A percentile compares a stretch with the other conserved stretches of the same genome.
Evolutionary conservation across 2,113 vertebrate species (phyloP).

Genomic region (Peromyscus leucopus): DNA sequence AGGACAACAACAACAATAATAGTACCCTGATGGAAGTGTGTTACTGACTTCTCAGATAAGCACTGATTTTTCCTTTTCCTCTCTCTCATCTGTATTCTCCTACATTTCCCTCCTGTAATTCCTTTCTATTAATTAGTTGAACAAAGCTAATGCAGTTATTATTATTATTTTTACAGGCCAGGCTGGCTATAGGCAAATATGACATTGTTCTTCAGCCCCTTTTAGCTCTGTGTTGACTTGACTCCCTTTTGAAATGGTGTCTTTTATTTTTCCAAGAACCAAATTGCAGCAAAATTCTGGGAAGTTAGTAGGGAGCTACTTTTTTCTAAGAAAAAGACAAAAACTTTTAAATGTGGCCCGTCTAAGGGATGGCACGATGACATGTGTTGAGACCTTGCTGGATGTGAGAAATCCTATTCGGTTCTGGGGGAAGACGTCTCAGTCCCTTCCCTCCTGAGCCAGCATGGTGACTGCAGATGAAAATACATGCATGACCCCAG

Average conservation of each 20-base stretch:
- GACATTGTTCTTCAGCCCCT: not conserved
- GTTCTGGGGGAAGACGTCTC: not conserved
- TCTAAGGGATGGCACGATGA: not conserved
- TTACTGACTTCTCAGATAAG: not conserved
- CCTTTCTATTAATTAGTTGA: not conserved
- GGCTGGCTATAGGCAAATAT: not conserved
- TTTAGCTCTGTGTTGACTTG: not conserved
- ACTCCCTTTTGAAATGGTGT: not conserved
- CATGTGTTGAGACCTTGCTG: not conserved
- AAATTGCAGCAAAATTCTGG: not conserved
- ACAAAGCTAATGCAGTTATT: constrained; percentile 4
- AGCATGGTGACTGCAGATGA: not conserved
- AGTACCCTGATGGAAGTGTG: not conserved
- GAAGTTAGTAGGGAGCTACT: not conserved
- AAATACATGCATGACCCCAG: not conserved
- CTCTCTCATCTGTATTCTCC: not conserved
- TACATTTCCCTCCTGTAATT: not conserved
- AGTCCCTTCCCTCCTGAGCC: not conserved
- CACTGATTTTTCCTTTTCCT: not conserved
- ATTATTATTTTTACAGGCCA: not conserved
- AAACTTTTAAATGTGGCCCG: not conserved
- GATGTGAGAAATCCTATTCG: not conserved
- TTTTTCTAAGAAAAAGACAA: not conserved
- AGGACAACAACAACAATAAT: not conserved
- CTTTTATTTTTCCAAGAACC: constrained; percentile 25